A percentile compares a stretch with the other conserved stretches of the same genome.
Evolutionary conservation across 2,113 vertebrate species (phyloP).

Genomic region (Ancistrus triradiatus): DNA sequence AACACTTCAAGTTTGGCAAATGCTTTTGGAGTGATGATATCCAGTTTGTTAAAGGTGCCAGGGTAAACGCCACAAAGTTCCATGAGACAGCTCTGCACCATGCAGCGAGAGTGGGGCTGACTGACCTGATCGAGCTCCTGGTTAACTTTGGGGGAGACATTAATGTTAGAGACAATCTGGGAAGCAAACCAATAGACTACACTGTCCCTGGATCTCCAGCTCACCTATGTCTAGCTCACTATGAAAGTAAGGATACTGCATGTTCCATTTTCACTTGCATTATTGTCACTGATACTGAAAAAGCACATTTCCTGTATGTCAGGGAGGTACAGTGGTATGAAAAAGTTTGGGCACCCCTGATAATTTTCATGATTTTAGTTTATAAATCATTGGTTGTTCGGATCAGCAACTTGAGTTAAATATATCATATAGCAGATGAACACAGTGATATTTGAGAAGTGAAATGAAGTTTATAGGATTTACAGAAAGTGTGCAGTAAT

Average conservation of each 20-base stretch:
- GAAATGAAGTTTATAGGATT: no score
- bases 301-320: no score
- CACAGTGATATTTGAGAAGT: no score
- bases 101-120: conserved; percentile 72
- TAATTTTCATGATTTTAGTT: no score
- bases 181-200: conserved; percentile 76
- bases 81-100: conserved; percentile 87
- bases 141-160: conserved; percentile 83
- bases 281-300: neutral
- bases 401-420: no score
- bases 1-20: no score
- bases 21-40: no score
- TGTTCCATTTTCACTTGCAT: neutral
- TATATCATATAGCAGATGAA: no score
- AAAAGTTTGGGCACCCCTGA: no score
- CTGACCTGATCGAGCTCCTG: conserved; percentile 78
- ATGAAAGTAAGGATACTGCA: conserved; percentile 71
- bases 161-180: conserved; percentile 76
- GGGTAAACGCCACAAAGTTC: conserved; percentile 83
- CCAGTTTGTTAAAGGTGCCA: conserved; percentile 72
- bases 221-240: conserved; percentile 68
- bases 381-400: no score
- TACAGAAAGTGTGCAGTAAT: no score
- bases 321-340: no score
- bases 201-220: conserved; percentile 65